Base-by-base conservation (phyloP, 1,140 invertebrate genomes). In the Trichonephila inaurata region DNA sequence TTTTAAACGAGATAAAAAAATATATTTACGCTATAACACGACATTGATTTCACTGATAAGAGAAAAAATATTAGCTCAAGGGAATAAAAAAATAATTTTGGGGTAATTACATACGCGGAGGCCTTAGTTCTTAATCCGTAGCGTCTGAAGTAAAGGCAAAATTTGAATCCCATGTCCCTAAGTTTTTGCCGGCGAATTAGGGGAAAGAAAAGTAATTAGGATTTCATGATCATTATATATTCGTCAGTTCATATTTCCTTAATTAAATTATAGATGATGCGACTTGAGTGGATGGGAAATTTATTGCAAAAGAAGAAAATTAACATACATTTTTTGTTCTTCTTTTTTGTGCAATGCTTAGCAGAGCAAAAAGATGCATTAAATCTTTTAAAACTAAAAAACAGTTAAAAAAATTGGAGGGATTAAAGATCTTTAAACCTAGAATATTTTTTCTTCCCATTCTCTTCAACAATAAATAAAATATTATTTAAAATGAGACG, bases 1-100 rank as follows among this genome's bases (percentile, higher is more conserved):
- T 72, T 51, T 66, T 72, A 89, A 89, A 87, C 19, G 85, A 62
- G 40, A 51, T 77, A 58, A 69, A 89, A n/a, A 89, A 89, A 89
- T 58, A 89, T 72, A 28, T 72, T 89, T 61, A 66, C 16, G 88
- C 10, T 33, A 69, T 89, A 89, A 89, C 24, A 44, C 88, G 44
- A 28, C 88, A 89, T 72, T 89, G 88, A 89, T 89, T 89, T 89
- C 1, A 14, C 14, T 24, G 88, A 89, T 60, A 89, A 77, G 8
- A 8, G 18, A 12, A 60, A 64, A 87, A 64, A 87, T 28, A 58
- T 21, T 19, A 69, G 24, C 66, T 69, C n/a, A 69, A 28, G 2
- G 51, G 4, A n/a, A n/a, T 58, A 60, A 85, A 58, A 40, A 72
- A 72, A 28, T 28, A 72, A 4, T 28, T 28, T 72, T 16, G 16